Base-by-base conservation (phyloP, 1,140 invertebrate genomes). In the Arctopsyche grandis region DNA sequence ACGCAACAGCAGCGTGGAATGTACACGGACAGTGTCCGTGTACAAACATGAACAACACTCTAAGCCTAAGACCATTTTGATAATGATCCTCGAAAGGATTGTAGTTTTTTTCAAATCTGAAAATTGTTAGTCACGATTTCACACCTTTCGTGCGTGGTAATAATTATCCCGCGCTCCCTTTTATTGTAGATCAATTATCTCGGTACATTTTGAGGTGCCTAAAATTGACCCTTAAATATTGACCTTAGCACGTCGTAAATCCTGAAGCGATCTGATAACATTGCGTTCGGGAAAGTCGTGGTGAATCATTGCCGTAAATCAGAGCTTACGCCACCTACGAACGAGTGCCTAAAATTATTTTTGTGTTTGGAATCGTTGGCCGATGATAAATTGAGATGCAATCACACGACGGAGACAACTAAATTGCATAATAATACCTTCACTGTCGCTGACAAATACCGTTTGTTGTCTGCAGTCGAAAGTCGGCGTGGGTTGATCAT, bases 351-450 rank as follows among this genome's bases (percentile, higher is more conserved):
- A 38, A 38, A 38, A 38, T 38, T 38, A 38, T 38, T 38, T 38
- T 38, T 38, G 29, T 38, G 29, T 7, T 38, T 7, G 7, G 29
- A 38, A 38, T 38, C 3, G 29, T 38, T 16, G 4, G 22, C 46
- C 29, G 69, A 46, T 71, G 69, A 71, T 71, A 71, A 46, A 74
- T 74, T 56, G 71, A 74, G 71, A 74, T 56, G 71, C 21, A 48
- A 56, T 74, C 44, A 29, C 44, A 74, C 44, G 24, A 56, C 12
- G 44, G 16, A 46, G 71, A 74, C 71, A 29, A 56, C 24, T 56
- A 74, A 74, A 74, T 74, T 74, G 48, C 71, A 74, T 74, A 74
- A 74, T 74, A 56, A 74, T 74, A 74, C 71, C 71, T 74, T 74
- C 71, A 56, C 19, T 56, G 71, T 74, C 71, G 24, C 71, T 56